Evolutionary conservation across 1,140 invertebrate genomes (phyloP).

Genomic region (Calosoma granatense): DNA sequence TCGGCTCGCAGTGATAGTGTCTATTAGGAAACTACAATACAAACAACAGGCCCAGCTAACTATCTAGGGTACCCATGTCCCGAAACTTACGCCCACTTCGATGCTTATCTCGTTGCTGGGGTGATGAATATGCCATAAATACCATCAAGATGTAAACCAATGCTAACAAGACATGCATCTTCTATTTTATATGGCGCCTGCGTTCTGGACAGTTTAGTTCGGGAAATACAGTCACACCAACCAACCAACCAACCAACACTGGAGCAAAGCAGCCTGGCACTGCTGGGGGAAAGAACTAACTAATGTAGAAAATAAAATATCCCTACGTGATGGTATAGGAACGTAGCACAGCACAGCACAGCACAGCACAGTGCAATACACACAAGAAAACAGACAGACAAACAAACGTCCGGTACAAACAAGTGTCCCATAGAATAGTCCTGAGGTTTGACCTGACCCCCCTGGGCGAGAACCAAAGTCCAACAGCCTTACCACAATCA

Average conservation of each 20-base stretch:
- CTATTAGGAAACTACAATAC: not conserved
- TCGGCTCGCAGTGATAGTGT: not conserved
- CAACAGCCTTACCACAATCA: not conserved
- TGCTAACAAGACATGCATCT: slow-evolving; percentile 3
- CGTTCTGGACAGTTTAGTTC: not conserved
- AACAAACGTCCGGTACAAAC: not conserved
- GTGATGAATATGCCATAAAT: slow-evolving; percentile 8
- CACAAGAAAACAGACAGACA: not conserved
- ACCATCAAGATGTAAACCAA: slow-evolving; percentile 4
- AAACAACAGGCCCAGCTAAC: not conserved
- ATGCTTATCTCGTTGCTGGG: not conserved
- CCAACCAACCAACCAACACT: not conserved
- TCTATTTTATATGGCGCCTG: slow-evolving; percentile 4
- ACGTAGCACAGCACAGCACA: too few species aligned
- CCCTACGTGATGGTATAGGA: too few species aligned
- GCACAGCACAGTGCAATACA: not conserved
- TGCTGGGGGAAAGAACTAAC: not conserved
- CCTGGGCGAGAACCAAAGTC: not conserved
- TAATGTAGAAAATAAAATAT: not conserved
- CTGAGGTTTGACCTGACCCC: not conserved
- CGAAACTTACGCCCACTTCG: not conserved
- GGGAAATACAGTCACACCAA: not conserved
- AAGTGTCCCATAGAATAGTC: slow-evolving; percentile 4
- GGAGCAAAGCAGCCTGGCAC: not conserved
- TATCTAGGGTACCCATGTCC: not conserved